phyloP scores from a whole-genome alignment of 2,888 invertebrate genomes.

The Leptinotarsa peninsularis region DNA sequence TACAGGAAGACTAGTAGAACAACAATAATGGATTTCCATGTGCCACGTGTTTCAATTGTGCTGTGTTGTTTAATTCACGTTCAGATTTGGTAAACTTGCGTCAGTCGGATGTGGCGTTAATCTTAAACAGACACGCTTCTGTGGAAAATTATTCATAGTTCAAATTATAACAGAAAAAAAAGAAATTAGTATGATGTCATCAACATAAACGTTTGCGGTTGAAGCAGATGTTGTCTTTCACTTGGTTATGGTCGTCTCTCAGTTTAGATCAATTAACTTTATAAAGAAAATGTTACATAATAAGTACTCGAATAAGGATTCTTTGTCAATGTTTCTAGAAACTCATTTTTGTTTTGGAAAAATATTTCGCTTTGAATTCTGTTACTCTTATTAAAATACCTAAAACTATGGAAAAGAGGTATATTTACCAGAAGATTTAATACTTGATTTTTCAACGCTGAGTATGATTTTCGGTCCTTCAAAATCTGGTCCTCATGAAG shows the following conservation, averaged over 20 bases:
- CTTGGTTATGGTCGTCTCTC: neutral
- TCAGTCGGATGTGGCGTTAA: constrained; percentile 13
- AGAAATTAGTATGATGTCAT: constrained; percentile 6
- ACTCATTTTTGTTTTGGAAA: too few relatives aligned
- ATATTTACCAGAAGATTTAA: too few relatives aligned
- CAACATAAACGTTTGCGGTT: neutral
- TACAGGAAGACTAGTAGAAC: too few relatives aligned
- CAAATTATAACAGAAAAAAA: neutral
- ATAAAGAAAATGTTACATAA: neutral
- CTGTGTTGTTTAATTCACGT: neutral
- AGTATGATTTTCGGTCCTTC: too few relatives aligned
- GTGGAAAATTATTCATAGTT: constrained; percentile 23
- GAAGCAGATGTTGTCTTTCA: constrained; percentile 3
- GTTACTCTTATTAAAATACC: too few relatives aligned
- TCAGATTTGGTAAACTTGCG: constrained; percentile 26
- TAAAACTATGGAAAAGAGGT: too few relatives aligned
- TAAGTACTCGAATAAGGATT: too few relatives aligned
- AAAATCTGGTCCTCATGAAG: too few relatives aligned
- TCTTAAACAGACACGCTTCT: constrained; percentile 24
- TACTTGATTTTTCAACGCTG: too few relatives aligned
- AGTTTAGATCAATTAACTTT: neutral
- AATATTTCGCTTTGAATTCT: too few relatives aligned
- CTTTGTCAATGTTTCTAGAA: too few relatives aligned
- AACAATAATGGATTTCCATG: neutral
- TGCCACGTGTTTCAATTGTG: neutral